Percentiles rank a stretch among this genome's conserved stretches.
phyloP scores from a whole-genome alignment of 1,140 invertebrate genomes.

The Meloidogyne chitwoodi region DNA sequence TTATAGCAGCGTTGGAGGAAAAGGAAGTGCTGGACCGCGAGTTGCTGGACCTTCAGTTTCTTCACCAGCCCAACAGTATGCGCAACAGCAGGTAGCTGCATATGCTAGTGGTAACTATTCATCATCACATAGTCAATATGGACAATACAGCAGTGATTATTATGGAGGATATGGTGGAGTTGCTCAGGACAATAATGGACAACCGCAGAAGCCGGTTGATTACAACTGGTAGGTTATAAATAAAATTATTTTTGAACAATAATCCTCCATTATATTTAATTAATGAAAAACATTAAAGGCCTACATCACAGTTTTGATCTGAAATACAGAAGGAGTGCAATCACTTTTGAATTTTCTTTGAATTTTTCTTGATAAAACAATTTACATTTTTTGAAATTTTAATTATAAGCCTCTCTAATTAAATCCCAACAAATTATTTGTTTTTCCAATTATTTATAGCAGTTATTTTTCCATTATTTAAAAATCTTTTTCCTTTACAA shows the following conservation, averaged over 20 bases:
- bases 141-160: background rate
- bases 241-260: background rate
- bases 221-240: background rate
- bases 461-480: too few species aligned
- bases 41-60: background rate
- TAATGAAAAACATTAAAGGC: background rate
- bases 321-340: too few species aligned
- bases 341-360: too few species aligned
- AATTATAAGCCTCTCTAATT: too few species aligned
- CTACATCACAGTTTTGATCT: background rate
- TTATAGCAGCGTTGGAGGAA: conserved; percentile 15
- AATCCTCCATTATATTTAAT: too few species aligned
- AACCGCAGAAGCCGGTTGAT: background rate
- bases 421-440: too few species aligned
- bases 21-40: background rate
- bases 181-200: too few species aligned
- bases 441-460: too few species aligned
- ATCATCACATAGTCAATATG: background rate
- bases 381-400: too few species aligned
- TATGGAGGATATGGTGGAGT: background rate
- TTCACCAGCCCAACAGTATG: conserved; percentile 12
- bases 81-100: conserved; percentile 10
- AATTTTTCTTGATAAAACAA: too few species aligned
- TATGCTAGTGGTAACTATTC: conserved; percentile 10
- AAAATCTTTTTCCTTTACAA: too few species aligned